A percentile compares a stretch with the other conserved stretches of the same genome.
phyloP scores from a whole-genome alignment of 2,113 vertebrate species.

The Nesogale talazaci region DNA sequence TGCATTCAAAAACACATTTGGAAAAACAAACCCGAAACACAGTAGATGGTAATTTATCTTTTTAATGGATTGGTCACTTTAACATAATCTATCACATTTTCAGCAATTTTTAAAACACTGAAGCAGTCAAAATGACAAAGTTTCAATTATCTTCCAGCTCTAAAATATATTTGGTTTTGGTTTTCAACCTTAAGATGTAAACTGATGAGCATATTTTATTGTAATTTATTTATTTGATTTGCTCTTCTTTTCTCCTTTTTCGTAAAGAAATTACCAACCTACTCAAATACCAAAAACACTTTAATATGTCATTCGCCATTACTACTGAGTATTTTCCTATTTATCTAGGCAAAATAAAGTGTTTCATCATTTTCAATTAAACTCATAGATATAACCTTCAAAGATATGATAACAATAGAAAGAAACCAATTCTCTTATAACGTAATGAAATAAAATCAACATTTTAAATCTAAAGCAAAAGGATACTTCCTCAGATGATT shows the following conservation, averaged over 20 bases:
- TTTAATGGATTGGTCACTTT: background rate
- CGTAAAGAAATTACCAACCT: background rate
- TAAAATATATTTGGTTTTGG: background rate
- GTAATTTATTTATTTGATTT: too few species aligned
- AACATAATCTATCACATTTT: background rate
- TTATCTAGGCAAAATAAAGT: background rate
- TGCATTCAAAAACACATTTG: constrained; percentile 29
- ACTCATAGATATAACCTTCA: background rate
- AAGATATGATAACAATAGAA: background rate
- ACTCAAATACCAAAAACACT: background rate
- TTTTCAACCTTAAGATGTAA: background rate
- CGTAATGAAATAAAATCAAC: background rate
- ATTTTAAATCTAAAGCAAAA: background rate
- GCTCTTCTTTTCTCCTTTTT: background rate
- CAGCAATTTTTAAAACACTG: background rate
- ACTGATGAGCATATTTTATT: background rate
- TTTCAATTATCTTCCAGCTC: background rate
- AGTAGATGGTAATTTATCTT: background rate
- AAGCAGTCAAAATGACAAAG: background rate
- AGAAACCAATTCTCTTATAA: constrained; percentile 2
- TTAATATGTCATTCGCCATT: background rate
- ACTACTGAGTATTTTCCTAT: constrained; percentile 1
- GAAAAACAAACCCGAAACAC: background rate
- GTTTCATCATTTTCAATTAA: constrained; percentile 16
- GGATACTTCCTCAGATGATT: background rate